phyloP scores from a whole-genome alignment of 2,113 vertebrate genomes.

The Malurus melanocephalus region DNA sequence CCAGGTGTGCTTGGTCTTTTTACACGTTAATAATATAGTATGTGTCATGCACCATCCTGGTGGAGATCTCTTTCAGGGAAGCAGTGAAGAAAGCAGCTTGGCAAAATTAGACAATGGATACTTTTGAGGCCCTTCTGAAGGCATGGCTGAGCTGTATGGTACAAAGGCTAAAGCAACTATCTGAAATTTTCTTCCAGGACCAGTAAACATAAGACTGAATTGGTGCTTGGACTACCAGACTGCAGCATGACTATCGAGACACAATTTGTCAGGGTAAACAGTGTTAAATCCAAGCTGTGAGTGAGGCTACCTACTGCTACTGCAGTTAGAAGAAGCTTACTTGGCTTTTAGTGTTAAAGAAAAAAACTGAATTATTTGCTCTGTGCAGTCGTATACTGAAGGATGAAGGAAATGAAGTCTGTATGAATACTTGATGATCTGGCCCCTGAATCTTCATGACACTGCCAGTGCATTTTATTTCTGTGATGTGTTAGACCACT shows the following conservation, averaged over 20 bases:
- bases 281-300: not conserved
- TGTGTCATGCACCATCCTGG: not conserved
- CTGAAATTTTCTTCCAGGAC: not conserved
- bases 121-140: not conserved
- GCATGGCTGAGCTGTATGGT: not conserved
- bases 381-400: not conserved
- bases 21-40: not conserved
- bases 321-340: not conserved
- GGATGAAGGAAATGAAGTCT: not conserved
- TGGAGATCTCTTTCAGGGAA: not conserved
- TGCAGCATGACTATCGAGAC: not conserved
- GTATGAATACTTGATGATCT: not conserved
- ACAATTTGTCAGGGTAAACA: not conserved
- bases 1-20: not conserved
- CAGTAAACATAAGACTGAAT: not conserved
- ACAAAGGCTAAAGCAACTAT: not conserved
- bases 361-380: not conserved
- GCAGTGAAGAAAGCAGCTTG: not conserved
- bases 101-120: not conserved
- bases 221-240: not conserved
- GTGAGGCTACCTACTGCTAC: not conserved
- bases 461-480: not conserved
- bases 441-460: not conserved
- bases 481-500: not conserved
- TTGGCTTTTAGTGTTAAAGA: not conserved